Evolutionary conservation across 2,888 invertebrate genomes (phyloP).

Genomic region (Drosophila nr. medialis): DNA sequence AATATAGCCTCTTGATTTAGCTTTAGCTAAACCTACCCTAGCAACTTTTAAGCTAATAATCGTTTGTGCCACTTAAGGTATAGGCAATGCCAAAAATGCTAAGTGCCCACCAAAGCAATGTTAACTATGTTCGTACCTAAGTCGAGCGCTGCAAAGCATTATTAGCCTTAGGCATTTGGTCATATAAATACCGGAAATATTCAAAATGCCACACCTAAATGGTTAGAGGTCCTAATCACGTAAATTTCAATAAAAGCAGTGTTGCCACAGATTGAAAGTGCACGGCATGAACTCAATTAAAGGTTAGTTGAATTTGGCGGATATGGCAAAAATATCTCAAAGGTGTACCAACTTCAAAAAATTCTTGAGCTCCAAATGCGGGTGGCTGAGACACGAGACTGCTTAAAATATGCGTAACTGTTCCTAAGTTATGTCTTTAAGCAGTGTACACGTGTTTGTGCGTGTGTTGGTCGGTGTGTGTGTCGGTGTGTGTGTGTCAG

Average conservation of each 20-base stretch:
- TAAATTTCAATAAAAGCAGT: too few relatives aligned
- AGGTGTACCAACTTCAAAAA: constrained; percentile 28
- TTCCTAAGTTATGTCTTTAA: constrained; percentile 61
- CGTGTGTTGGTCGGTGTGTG: not conserved
- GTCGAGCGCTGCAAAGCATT: constrained; percentile 14
- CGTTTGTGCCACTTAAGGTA: constrained; percentile 7
- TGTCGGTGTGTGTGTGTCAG: not conserved
- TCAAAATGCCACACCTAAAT: constrained; percentile 33
- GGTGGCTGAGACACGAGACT: constrained; percentile 17
- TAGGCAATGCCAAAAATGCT: constrained; percentile 33
- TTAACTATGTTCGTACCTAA: constrained; percentile 13
- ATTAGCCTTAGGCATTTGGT: constrained; percentile 36
- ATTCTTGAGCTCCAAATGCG: constrained; percentile 6
- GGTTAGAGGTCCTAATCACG: not conserved
- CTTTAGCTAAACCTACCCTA: not conserved
- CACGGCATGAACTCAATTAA: constrained; percentile 23
- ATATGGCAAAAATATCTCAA: constrained; percentile 23
- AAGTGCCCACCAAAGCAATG: constrained; percentile 20
- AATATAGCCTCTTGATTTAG: not conserved
- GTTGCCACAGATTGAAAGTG: constrained; percentile 14
- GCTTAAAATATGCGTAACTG: constrained; percentile 54
- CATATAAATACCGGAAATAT: constrained; percentile 46
- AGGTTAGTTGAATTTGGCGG: constrained; percentile 2
- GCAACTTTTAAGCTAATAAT: not conserved
- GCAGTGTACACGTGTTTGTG: constrained; percentile 5